Conservation (phyloP, 2,113 vertebrate species). For the Cyprinodon variegatus region DNA sequence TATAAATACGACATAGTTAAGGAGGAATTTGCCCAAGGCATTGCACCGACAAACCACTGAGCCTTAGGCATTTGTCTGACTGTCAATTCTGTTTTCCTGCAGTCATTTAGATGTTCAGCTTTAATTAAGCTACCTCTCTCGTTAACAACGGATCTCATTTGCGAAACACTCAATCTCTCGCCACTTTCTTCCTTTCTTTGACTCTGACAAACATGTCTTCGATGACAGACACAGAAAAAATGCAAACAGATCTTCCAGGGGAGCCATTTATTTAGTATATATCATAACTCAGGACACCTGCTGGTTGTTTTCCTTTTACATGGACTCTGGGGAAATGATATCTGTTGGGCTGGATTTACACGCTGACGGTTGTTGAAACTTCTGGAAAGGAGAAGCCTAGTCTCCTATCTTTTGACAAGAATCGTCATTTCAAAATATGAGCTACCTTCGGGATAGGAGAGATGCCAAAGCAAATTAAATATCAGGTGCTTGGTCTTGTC, state of each 20-base stretch:
- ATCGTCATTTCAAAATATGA: constrained; percentile 61
- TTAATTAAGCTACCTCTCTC: constrained; percentile 73
- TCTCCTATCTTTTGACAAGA: constrained; percentile 59
- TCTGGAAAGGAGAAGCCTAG: constrained; percentile 46
- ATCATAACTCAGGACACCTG: constrained; percentile 63
- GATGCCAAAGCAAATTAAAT: constrained; percentile 53
- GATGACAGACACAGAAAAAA: constrained; percentile 30
- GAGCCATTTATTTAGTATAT: constrained; percentile 67
- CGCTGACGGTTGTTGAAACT: constrained; percentile 57
- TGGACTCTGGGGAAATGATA: constrained; percentile 59
- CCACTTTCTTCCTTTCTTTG: constrained; percentile 17
- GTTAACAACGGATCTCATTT: constrained; percentile 68
- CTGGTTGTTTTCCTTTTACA: constrained; percentile 59
- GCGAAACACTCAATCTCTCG: constrained; percentile 54
- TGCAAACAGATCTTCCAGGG: constrained; percentile 36
- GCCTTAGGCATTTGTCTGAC: constrained; percentile 67
- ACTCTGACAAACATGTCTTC: constrained; percentile 44
- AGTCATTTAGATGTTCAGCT: constrained; percentile 63
- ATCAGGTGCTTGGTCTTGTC: constrained; percentile 39
- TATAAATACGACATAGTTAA: constrained; percentile 17
- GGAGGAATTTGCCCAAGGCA: constrained; percentile 41
- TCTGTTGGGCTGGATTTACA: constrained; percentile 58
- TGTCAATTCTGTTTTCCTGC: constrained; percentile 63
- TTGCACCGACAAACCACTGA: constrained; percentile 32
- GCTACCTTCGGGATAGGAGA: constrained; percentile 34